Evolutionary conservation across 2,888 invertebrate species (phyloP).

Genomic region (Mesorhabditis spiculigera): DNA sequence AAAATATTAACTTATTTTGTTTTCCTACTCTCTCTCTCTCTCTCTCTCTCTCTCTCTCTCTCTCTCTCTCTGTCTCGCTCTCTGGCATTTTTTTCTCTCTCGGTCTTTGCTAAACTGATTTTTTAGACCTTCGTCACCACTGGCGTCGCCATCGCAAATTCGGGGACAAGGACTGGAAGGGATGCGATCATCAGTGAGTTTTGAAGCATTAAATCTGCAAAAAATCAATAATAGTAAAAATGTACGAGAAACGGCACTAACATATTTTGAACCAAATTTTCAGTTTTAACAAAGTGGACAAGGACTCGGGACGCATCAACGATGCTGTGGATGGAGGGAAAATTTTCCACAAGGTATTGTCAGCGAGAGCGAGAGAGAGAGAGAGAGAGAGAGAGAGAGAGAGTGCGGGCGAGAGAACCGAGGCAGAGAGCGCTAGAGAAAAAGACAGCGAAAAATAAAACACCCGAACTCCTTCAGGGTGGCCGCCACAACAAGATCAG

Average conservation of each 20-base stretch:
- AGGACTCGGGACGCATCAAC: background rate
- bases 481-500: slow-evolving; percentile 51
- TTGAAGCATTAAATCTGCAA: too few species aligned
- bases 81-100: background rate
- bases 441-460: too few species aligned
- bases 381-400: too few species aligned
- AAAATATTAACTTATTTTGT: background rate
- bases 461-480: slow-evolving; percentile 15
- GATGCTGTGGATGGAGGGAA: background rate
- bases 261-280: slow-evolving; percentile 15
- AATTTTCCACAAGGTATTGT: background rate
- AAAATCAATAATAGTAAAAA: too few species aligned
- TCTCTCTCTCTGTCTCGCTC: slow-evolving; percentile 2
- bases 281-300: slow-evolving; percentile 13
- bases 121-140: slow-evolving; percentile 6
- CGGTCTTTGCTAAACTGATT: background rate
- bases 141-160: slow-evolving; percentile 3
- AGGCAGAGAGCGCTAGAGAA: too few species aligned
- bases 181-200: background rate
- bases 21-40: background rate
- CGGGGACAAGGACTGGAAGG: slow-evolving; percentile 5
- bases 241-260: too few species aligned
- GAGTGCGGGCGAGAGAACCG: too few species aligned
- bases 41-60: slow-evolving; percentile 3
- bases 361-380: too few species aligned